A percentile compares a stretch with the other conserved stretches of the same genome.
Evolutionary conservation across 2,113 vertebrate species (phyloP).

Genomic region (Ptyas mucosa): DNA sequence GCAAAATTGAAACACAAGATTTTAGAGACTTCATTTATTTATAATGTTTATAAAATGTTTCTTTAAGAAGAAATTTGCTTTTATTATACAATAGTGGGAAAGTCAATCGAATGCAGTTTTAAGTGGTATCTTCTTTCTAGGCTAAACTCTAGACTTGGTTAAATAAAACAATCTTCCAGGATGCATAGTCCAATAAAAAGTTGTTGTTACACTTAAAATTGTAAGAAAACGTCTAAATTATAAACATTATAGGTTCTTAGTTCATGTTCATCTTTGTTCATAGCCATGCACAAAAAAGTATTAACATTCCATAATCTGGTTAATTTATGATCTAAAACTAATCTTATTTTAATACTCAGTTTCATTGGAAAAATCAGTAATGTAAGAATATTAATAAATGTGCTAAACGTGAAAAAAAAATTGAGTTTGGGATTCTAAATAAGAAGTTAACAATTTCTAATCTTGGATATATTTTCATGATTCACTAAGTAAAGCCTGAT

Average conservation of each 20-base stretch:
- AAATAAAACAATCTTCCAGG: not conserved
- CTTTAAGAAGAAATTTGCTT: not conserved
- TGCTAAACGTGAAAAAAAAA: not conserved
- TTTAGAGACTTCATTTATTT: not conserved
- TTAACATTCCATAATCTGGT: not conserved
- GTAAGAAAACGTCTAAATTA: not conserved
- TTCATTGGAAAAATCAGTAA: not conserved
- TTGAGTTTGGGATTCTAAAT: not conserved
- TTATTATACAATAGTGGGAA: not conserved
- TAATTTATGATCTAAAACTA: not conserved
- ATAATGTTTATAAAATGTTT: not conserved
- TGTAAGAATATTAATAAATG: not conserved
- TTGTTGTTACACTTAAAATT: not conserved
- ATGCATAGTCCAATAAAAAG: not conserved
- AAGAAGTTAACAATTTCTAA: not conserved
- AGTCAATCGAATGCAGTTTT: not conserved
- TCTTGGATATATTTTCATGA: not conserved
- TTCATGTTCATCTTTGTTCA: not conserved
- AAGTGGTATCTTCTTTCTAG: not conserved
- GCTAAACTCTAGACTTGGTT: not conserved
- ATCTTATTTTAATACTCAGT: not conserved
- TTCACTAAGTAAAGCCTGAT: not conserved
- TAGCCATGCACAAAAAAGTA: not conserved
- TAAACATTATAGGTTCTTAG: not conserved
- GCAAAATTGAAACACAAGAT: not conserved